Evolutionary conservation across 2,888 invertebrate species (phyloP).

Genomic region (Druceiella hillmani): DNA sequence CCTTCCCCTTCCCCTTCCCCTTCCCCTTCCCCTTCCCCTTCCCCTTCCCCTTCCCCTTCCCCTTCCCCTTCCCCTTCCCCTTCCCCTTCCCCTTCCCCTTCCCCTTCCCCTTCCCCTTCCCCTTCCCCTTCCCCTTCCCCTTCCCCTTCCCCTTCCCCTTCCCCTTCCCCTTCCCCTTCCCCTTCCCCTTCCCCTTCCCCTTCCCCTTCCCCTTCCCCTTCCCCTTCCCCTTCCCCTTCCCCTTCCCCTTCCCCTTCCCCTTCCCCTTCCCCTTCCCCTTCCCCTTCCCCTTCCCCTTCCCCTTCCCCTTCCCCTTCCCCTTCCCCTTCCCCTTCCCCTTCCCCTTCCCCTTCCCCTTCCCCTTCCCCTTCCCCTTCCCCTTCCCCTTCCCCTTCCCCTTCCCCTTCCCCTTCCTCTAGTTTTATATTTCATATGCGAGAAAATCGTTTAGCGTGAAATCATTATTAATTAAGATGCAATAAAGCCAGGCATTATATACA

Average conservation of each 20-base stretch:
- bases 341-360: neutral
- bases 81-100: slow-evolving; percentile 1
- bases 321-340: slow-evolving; percentile 2
- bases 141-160: slow-evolving; percentile 2
- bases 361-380: slow-evolving; percentile 1
- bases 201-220: slow-evolving; percentile 2
- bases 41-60: too few species aligned
- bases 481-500: too few species aligned
- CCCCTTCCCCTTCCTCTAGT: slow-evolving; percentile 6
- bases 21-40: too few species aligned
- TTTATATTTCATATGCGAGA: too few species aligned
- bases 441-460: too few species aligned
- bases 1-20: too few species aligned
- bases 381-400: slow-evolving; percentile 1
- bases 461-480: too few species aligned
- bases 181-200: slow-evolving; percentile 3
- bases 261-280: slow-evolving; percentile 2
- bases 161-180: slow-evolving; percentile 2
- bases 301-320: slow-evolving; percentile 3
- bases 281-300: slow-evolving; percentile 1
- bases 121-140: slow-evolving; percentile 3
- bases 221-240: slow-evolving; percentile 2
- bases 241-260: slow-evolving; percentile 3
- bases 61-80: too few species aligned
- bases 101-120: slow-evolving; percentile 2